These are phyloP conservation scores for Drosophila monieri DNA, from an alignment of 2,888 invertebrate species.

Conservation along the genomic window DNA sequence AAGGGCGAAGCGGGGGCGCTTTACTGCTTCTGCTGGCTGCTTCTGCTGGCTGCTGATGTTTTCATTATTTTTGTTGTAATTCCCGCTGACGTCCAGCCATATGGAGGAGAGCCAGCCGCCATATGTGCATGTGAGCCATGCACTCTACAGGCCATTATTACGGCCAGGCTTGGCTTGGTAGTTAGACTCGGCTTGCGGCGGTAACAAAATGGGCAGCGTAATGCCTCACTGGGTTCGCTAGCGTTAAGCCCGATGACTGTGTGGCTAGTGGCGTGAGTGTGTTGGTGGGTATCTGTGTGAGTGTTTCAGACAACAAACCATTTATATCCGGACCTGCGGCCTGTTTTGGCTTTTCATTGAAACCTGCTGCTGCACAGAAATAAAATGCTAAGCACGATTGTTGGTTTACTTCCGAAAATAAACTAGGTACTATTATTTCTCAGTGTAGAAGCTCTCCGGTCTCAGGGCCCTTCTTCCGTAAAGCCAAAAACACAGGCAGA, in stretches of 20 bases:
- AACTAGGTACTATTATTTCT: too few relatives aligned
- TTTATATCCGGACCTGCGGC: conserved; percentile 78
- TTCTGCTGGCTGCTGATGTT: conserved; percentile 17
- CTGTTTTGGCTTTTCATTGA: conserved; percentile 78
- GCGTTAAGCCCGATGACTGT: conserved; percentile 72
- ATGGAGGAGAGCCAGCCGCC: conserved; percentile 4
- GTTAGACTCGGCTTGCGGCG: conserved; percentile 75
- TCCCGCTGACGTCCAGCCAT: conserved; percentile 23
- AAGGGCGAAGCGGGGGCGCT: conserved; percentile 59
- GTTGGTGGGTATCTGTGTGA: conserved; percentile 35
- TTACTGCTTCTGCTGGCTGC: conserved; percentile 27
- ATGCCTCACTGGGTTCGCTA: conserved; percentile 71
- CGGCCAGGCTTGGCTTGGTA: conserved; percentile 52
- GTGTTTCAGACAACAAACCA: conserved; percentile 66
- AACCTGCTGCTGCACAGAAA: conserved; percentile 53
- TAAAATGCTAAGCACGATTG: background rate
- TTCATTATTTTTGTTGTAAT: conserved; percentile 20
- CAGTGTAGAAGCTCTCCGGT: conserved; percentile 15
- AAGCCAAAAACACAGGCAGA: conserved; percentile 50
- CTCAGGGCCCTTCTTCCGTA: background rate
- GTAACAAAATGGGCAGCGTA: conserved; percentile 75
- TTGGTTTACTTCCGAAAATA: background rate
- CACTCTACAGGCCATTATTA: conserved; percentile 50
- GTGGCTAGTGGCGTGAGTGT: conserved; percentile 38
- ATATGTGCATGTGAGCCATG: conserved; percentile 46